These are phyloP conservation scores for Caenorhabditis sp. DNA, from an alignment of 2,888 invertebrate genomes.

Conservation along the genomic window DNA sequence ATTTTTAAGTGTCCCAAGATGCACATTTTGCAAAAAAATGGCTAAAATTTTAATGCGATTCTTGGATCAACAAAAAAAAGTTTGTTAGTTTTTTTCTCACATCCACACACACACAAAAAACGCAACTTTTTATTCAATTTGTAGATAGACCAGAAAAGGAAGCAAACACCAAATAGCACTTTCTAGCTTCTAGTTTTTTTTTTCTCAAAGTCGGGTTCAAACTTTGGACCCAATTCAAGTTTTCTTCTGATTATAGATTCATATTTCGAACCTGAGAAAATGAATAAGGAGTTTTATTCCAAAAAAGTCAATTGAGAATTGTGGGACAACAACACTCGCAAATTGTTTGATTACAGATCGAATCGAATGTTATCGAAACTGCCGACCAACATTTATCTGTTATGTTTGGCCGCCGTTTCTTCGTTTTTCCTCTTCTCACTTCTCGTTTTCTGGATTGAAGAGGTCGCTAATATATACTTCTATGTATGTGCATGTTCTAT, in stretches of 20 bases:
- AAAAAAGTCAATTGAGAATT: too few relatives aligned
- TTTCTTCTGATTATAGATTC: too few relatives aligned
- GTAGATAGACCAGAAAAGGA: too few relatives aligned
- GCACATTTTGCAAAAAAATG: conserved; percentile 6
- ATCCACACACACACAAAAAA: too few relatives aligned
- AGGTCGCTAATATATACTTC: conserved; percentile 55
- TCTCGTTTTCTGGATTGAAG: conserved; percentile 66
- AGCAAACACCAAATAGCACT: too few relatives aligned
- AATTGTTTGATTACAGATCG: conserved; percentile 1
- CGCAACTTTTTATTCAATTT: too few relatives aligned
- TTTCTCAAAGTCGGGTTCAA: too few relatives aligned
- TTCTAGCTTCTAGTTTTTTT: too few relatives aligned
- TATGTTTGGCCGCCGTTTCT: conserved; percentile 61
- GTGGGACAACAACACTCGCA: too few relatives aligned
- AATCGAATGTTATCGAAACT: conserved; percentile 62
- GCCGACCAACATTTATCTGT: conserved; percentile 56
- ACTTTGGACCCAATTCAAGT: too few relatives aligned
- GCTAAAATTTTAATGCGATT: conserved; percentile 6
- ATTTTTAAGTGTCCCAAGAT: conserved; percentile 2
- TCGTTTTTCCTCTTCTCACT: conserved; percentile 62
- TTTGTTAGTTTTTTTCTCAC: too few relatives aligned
- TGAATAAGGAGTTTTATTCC: not conserved
- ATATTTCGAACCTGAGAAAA: too few relatives aligned
- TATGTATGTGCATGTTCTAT: conserved; percentile 40
- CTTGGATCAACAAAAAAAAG: not conserved